Base-by-base conservation (phyloP, 2,888 invertebrate species). In the Dryobota labecula region DNA sequence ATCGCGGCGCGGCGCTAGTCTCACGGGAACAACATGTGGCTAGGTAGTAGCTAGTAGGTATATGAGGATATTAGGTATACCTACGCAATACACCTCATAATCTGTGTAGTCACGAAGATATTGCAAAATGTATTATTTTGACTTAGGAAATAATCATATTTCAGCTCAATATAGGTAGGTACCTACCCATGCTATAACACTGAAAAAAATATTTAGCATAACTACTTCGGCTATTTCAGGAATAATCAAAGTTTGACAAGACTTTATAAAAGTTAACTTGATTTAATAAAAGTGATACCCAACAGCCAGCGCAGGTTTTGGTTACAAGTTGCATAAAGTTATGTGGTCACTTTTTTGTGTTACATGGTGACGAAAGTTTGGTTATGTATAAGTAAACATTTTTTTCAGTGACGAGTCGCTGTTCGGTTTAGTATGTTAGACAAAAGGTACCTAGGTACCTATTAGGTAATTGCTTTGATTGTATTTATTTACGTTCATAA, bases 1-100 rank as follows among this genome's bases (percentile, higher is more conserved):
- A 64, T 58, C 57, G 45, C 38, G 45, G 58, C 57, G 45, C 38
- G 45, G 58, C 2, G 38, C 58, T 47, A 65, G 15, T 24, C 73
- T 58, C 65, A 7, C 0, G 73, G 38, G 75, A 53, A 51, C 53
- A 51, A 11, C 49, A 51, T 36, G 18, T 6, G 43, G 9, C 18
- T 30, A 57, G 20, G 5, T 36, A 41, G 30, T 54, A 15, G 18
- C 38, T 43, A 18, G 15, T 36, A n/a, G 6, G 7, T 49, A 41
- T 3, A 47, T 49, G 20, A 15, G 9, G 8, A 56, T 33, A 9
- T 18, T 60, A n/a, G n/a, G n/a, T n/a, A n/a, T n/a, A n/a, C n/a
- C n/a, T 18, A 33, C 6, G 24, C n/a, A 43, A 36, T n/a, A 13
- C 30, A 66, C 38, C 15, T 36, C 36, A 36, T 36, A 36, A 36